phyloP scores from a whole-genome alignment of 1,140 invertebrate species.

The Drosophila asahinai region DNA sequence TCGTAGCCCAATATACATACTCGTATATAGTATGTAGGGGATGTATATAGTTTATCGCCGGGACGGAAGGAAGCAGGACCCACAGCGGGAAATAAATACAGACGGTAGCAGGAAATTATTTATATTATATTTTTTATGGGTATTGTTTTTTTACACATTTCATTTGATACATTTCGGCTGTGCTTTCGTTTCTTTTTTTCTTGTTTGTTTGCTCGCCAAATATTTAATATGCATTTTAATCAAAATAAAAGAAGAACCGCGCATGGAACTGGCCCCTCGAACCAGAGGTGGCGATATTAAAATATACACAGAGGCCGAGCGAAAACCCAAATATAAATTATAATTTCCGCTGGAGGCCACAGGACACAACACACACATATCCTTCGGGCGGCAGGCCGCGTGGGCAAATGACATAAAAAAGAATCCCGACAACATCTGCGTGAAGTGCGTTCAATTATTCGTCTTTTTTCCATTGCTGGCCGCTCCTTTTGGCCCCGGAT shows the following conservation, averaged over 20 bases:
- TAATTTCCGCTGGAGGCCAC: constrained; percentile 75
- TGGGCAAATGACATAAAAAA: constrained; percentile 39
- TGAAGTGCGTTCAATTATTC: constrained; percentile 78
- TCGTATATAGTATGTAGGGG: constrained; percentile 11
- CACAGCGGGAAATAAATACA: constrained; percentile 63
- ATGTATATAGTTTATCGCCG: constrained; percentile 49
- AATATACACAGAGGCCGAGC: constrained; percentile 47
- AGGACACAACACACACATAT: constrained; percentile 63
- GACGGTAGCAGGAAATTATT: constrained; percentile 76
- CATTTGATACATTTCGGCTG: constrained; percentile 37
- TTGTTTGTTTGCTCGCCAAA: constrained; percentile 41
- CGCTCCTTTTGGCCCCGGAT: constrained; percentile 27
- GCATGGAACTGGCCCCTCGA: constrained; percentile 2
- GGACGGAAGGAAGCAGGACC: constrained; percentile 69
- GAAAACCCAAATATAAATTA: constrained; percentile 74
- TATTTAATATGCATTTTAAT: constrained; percentile 83
- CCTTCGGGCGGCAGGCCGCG: constrained; percentile 47
- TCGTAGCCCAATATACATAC: constrained; percentile 32
- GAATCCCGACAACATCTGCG: constrained; percentile 72
- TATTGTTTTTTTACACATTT: constrained; percentile 57
- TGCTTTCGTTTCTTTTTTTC: constrained; percentile 34
- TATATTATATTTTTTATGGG: constrained; percentile 75
- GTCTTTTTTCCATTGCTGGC: constrained; percentile 40
- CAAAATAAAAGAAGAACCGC: constrained; percentile 65
- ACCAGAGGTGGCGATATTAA: constrained; percentile 66